Base-by-base conservation (phyloP, 2,113 vertebrate species). In the Poecilia latipinna region DNA sequence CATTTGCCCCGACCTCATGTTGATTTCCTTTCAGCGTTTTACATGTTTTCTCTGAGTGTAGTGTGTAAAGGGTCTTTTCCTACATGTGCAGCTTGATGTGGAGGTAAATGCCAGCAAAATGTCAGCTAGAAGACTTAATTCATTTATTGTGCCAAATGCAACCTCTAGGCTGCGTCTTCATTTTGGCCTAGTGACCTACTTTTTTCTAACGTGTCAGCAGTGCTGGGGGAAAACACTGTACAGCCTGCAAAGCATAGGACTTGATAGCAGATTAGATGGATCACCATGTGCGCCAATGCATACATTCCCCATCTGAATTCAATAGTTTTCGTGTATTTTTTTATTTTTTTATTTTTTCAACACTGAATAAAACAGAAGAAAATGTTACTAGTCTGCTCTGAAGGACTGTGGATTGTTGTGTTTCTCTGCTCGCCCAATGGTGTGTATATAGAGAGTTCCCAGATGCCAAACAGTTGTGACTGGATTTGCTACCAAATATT, bases 161-260 rank as follows among this genome's bases (percentile, higher is more conserved):
- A 66, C 51, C 70, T 79, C 31, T 1, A n/a, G 65, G 73, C 73
- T 68, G 32, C 3, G 2, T 63, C 70, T 75, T 79, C 35, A 78
- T 84, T 80, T 76, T 24, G 24, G 57, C 51, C 68, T 35, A 57
- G 65, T 67, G 48, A 42, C 70, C 70, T 72, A n/a, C 57, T 72
- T 77, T 85, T 42, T 86, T 24, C 61, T 65, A 61, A 77, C 65
- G 62, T 28, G 44, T 90, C 86, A 87, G 77, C 86, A 79, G 70
- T 77, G 70, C 62, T 66, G 70, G 75, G 29, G 61, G 17, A 70
- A 72, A 67, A 73, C 19, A 48, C 26, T 61, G 19, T 22, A 68
- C 54, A 71, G 51, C 68, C 48, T 74, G 72, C 67, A 64, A 48
- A 82, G 75, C 62, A 74, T 57, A 83, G 37, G 75, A 37, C 80